A percentile compares a stretch with the other conserved stretches of the same genome.
Conservation (phyloP, 2,797 vertebrate species). For the Choloepus didactylus region DNA sequence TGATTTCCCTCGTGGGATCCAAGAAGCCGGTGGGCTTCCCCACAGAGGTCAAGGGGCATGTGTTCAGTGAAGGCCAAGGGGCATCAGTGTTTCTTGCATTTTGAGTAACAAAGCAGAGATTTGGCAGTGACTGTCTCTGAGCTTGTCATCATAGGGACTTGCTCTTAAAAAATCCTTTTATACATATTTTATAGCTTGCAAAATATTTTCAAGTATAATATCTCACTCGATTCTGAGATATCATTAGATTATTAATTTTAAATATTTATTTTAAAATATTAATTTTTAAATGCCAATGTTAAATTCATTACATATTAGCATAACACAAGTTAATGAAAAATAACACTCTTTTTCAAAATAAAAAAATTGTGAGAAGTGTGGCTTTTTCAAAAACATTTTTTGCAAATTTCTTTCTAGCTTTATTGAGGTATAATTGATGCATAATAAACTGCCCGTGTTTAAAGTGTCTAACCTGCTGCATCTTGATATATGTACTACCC, state of each 20-base stretch:
- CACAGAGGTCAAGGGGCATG: neutral
- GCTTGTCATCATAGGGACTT: neutral
- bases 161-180: neutral
- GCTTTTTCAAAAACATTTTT: neutral
- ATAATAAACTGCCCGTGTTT: neutral
- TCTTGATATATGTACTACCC: neutral
- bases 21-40: neutral
- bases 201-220: neutral
- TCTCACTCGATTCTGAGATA: neutral
- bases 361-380: neutral
- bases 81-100: neutral
- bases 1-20: neutral
- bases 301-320: neutral
- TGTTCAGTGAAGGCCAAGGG: neutral
- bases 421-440: neutral
- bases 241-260: neutral
- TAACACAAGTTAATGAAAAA: slow-evolving; percentile 30
- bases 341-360: slow-evolving; percentile 13
- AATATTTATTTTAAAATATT: slow-evolving; percentile 19
- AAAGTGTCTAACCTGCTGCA: slow-evolving; percentile 1
- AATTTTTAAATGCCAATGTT: neutral
- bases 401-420: neutral
- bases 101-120: neutral
- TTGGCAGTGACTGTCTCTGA: neutral
- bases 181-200: neutral